phyloP scores from a whole-genome alignment of 2,113 vertebrate species.

The Terrapene triunguis region DNA sequence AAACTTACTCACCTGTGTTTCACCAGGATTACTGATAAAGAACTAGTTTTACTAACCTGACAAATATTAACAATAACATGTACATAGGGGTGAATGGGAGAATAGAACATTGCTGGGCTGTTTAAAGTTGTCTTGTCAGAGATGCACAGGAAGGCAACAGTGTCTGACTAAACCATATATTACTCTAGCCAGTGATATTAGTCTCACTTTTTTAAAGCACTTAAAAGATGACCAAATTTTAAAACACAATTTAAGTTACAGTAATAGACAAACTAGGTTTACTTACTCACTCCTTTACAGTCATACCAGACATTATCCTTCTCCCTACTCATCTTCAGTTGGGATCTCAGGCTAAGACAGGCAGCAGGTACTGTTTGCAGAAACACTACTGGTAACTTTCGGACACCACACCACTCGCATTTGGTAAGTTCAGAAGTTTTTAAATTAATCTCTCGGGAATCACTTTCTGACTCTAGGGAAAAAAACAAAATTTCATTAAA shows the following conservation, averaged over 20 bases:
- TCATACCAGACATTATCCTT: conserved; percentile 88
- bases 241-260: not conserved
- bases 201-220: not conserved
- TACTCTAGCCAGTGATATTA: accelerated
- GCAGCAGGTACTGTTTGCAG: conserved; percentile 87
- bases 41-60: not conserved
- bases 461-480: conserved; percentile 74
- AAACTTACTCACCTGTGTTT: not conserved
- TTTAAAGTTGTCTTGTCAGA: not conserved
- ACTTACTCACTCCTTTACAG: conserved; percentile 87
- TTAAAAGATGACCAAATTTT: not conserved
- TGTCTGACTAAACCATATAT: not conserved
- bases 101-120: not conserved
- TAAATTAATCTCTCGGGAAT: conserved; percentile 84
- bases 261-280: conserved; percentile 2
- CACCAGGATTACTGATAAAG: not conserved
- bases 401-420: conserved; percentile 95
- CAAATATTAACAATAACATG: not conserved
- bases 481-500: conserved; percentile 35
- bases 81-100: not conserved
- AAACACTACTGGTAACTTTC: conserved; percentile 94
- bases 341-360: conserved; percentile 86
- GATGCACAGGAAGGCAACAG: accelerated
- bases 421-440: conserved; percentile 90
- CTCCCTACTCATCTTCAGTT: conserved; percentile 88